Evolutionary conservation across 2,888 invertebrate genomes (phyloP).

Genomic region (Drosophila yooni): DNA sequence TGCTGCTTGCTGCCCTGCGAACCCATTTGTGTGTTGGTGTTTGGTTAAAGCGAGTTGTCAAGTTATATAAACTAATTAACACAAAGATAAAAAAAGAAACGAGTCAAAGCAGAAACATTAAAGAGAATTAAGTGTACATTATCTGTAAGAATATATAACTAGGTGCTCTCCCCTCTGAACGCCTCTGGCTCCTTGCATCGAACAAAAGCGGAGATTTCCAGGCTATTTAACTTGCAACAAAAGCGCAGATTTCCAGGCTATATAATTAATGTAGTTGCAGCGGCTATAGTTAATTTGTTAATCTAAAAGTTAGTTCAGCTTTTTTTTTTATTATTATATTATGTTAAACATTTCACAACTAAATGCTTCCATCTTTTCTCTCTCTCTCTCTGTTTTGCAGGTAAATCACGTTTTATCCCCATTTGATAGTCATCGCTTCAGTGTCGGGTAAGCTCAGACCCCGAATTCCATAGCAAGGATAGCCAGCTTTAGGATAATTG

Average conservation of each 20-base stretch:
- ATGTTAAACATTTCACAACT: slow-evolving; percentile 8
- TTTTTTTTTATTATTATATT: neutral
- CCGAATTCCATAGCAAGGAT: slow-evolving; percentile 56
- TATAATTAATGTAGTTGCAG: neutral
- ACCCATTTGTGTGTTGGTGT: slow-evolving; percentile 34
- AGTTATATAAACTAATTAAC: slow-evolving; percentile 52
- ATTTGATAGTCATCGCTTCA: neutral
- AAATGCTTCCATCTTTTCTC: neutral
- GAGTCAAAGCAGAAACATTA: neutral
- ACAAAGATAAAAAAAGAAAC: neutral
- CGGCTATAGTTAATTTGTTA: neutral
- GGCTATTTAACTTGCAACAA: too few relatives aligned
- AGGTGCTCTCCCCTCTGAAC: too few relatives aligned
- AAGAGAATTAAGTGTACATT: neutral
- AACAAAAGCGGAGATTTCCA: too few relatives aligned
- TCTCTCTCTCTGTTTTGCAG: slow-evolving; percentile 34
- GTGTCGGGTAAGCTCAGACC: slow-evolving; percentile 31
- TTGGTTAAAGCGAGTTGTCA: slow-evolving; percentile 53
- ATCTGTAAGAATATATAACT: neutral
- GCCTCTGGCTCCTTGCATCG: too few relatives aligned
- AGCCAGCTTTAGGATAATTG: slow-evolving; percentile 54
- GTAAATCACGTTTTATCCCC: slow-evolving; percentile 43
- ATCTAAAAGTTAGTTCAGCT: neutral
- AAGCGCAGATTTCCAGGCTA: too few relatives aligned
- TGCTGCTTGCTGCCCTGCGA: slow-evolving; percentile 15